Conservation (phyloP, 2,113 vertebrate genomes). For the Bucco capensis region DNA sequence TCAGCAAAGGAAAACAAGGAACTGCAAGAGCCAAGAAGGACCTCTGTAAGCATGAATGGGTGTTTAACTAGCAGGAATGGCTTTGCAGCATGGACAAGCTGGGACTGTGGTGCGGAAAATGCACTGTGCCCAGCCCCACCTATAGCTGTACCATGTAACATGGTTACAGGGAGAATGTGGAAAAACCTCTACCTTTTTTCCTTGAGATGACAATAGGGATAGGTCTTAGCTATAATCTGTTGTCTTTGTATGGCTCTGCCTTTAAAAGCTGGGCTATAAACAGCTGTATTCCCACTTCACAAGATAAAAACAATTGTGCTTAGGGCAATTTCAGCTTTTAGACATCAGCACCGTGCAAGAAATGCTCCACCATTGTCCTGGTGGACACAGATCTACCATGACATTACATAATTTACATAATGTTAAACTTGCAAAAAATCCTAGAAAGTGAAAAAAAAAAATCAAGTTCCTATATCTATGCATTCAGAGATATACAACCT, state of each 20-base stretch:
- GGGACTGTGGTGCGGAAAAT: neutral
- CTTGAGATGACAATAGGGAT: neutral
- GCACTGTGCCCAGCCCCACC: neutral
- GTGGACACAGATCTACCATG: neutral
- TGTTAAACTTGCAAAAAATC: neutral
- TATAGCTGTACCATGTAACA: neutral
- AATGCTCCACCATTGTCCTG: neutral
- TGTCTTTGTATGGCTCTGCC: neutral
- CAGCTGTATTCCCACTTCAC: neutral
- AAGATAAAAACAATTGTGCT: neutral
- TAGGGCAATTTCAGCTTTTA: neutral
- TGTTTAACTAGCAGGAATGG: neutral
- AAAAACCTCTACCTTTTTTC: neutral
- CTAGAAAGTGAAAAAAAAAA: neutral
- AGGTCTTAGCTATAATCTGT: neutral
- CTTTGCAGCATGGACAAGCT: neutral
- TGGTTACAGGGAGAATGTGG: neutral
- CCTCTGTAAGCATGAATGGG: accelerated
- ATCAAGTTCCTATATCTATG: neutral
- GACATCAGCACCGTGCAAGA: neutral
- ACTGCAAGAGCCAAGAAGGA: neutral
- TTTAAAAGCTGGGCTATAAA: neutral
- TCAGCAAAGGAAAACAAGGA: neutral
- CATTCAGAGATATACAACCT: neutral
- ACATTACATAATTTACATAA: neutral